Evolutionary conservation across 2,113 vertebrate genomes (phyloP), one percentile per base, ranked within the genome.

Genomic region (Silurus glanis): DNA sequence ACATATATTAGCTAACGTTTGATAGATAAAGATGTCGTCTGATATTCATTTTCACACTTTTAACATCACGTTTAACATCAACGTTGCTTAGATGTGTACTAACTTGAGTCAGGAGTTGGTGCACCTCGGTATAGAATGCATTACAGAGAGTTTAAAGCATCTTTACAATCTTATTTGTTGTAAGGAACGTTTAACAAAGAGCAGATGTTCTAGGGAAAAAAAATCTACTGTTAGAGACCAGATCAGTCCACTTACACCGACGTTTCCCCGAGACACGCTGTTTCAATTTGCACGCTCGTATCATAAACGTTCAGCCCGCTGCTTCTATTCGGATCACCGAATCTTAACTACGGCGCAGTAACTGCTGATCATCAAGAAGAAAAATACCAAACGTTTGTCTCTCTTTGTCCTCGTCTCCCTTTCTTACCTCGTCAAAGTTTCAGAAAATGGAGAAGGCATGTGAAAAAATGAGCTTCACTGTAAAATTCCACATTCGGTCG

Each of bases 261-360:
- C 51, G 14, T 78, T 56, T 9, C 74, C 74, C n/a, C 13, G 51
- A 55, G 51, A 25, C 78, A 80, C 56, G 6, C 56, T 23, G 78
- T 80, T 80, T 80, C 25, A 80, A 80, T 80, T 79, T 79, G 78
- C 45, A 17, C 5, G 56, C 78, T 23, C 5, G 28, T 80, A 61
- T 61, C 78, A 19, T 10, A 79, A 79, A 12, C 55, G 14, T 10
- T 37, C 76, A 79, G 55, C 53, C 55, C 76, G 21, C 25, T 59
- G 55, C 78, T 45, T 28, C 21, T 55, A 59, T 59, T 45, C 21
- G 56, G 78, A 47, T 61, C 78, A 80, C 5, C 47, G 78, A 61
- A 21, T 9, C 28, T 80, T 80, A 45, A 80, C 28, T 47, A 58
- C 56, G 6, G 56, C 7, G n/a, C 53, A 58, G 53, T 58, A 53